Evolutionary conservation across 2,888 invertebrate species (phyloP), one percentile per base, ranked within the genome.

Genomic region (Pachycephus smyrnensis): DNA sequence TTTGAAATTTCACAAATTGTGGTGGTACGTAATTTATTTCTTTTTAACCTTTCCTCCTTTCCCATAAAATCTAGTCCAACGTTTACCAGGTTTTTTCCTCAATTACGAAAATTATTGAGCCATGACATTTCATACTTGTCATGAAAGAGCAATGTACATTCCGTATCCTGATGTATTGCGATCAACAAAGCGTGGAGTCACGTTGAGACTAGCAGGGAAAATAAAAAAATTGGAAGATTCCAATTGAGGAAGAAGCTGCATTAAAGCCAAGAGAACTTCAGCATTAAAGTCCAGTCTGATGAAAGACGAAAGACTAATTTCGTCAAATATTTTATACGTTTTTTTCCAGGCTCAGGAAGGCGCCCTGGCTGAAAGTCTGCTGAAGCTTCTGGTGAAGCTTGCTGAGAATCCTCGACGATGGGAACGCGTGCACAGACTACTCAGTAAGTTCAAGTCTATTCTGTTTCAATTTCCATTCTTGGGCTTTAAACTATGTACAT

Each of bases 351-450:
- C 82, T 71, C 85, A 87, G 84, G 85, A 86, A 76, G 87, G 86
- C 37, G 78, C 78, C 32, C 79, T 84, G 75, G 84, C 86, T 32
- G 86, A 89, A 80, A 87, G 84, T 80, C 81, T 89, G 82, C 82
- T 90, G 82, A 88, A 90, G 80, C 83, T 90, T 76, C 79, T 90
- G 80, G 84, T 84, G 74, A 88, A 88, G 80, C 83, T 90, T n/a
- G 86, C 88, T 12, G 88, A 89, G 82, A 85, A 90, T 84, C 89
- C 89, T 76, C 80, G 81, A 37, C 84, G 85, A 76, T 88, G 89
- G 89, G 84, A 87, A 68, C 86, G 85, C 55, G 84, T 88, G 78
- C 89, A 89, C 80, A 85, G 87, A 73, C 82, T 89, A 76, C 85
- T 90, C 75, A 83, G 91, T 91, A 86, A 90, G 91, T 89, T 55